Evolutionary conservation across 2,797 vertebrate species (phyloP), one percentile per base, ranked within the genome.

Genomic region (Falco naumanni): DNA sequence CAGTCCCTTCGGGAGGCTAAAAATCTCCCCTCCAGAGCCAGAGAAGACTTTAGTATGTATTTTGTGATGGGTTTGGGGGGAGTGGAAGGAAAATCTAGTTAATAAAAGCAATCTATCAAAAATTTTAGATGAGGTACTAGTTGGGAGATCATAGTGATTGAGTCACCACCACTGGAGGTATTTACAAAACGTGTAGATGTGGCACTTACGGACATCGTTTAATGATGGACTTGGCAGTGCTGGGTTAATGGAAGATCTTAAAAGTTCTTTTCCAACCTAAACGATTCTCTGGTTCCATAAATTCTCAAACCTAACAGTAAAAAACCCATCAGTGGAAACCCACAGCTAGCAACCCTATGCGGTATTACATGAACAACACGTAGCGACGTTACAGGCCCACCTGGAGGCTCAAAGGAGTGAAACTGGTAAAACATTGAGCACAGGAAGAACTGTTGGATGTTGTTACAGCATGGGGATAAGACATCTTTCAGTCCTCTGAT

Each of bases 331-430:
- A 45, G 53, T 34, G 45, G 77, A 65, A 86, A 85, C 24, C 85
- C 43, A 11, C 0, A 0, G 31, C 75, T 77, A 24, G 43, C 16
- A 64, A 25, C 4, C 16, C 39, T 16, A 9, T 4, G 13, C 59
- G 47, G n/a, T 9, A 19, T 18, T 18, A 37, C 22, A 74, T 5
- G 64, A 87, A 48, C 9, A 9, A 76, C 81, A 24, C 4, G 15
- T 20, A 50, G 56, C 0, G 5, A 70, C 4, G 1, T 13, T 37
- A 29, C 9, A 54, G 43, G 28, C 25, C 7, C 29, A 41, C 4
- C 63, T 33, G 76, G 41, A 68, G 41, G 41, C 37, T 84, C 33
- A 10, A 9, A 24, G 41, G 8, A 74, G 28, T 33, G 21, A 64
- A 87, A 66, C 7, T 11, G 50, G 20, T 14, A 48, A 82, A 90